Evolutionary conservation across 2,888 invertebrate genomes (phyloP).

Genomic region (Scaptomyza polygonia): DNA sequence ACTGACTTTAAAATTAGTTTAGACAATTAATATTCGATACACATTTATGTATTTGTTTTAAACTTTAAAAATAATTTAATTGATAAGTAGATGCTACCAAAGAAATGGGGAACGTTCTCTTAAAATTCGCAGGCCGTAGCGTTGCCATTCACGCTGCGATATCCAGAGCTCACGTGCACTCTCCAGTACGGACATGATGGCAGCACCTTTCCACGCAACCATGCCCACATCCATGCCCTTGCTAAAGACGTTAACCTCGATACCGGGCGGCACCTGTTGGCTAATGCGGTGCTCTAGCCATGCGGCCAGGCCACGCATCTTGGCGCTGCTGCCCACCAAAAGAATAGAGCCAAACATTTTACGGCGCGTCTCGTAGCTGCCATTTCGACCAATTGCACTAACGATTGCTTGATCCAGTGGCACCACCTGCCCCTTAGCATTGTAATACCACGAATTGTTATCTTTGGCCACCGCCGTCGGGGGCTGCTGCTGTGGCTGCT

Average conservation of each 20-base stretch:
- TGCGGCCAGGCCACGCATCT: slow-evolving; percentile 92
- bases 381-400: slow-evolving; percentile 95
- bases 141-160: slow-evolving; percentile 92
- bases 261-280: slow-evolving; percentile 91
- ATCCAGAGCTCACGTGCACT: slow-evolving; percentile 98
- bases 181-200: slow-evolving; percentile 96
- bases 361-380: slow-evolving; percentile 93
- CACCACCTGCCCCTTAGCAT: slow-evolving; percentile 91
- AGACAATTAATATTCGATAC: neutral
- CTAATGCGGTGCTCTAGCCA: slow-evolving; percentile 95
- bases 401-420: slow-evolving; percentile 96
- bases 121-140: slow-evolving; percentile 92
- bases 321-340: slow-evolving; percentile 96
- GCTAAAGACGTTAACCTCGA: slow-evolving; percentile 95
- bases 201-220: slow-evolving; percentile 97
- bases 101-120: slow-evolving; percentile 96
- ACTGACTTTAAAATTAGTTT: neutral
- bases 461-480: slow-evolving; percentile 75
- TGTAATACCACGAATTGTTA: slow-evolving; percentile 84
- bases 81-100: slow-evolving; percentile 86
- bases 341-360: slow-evolving; percentile 97
- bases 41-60: no score
- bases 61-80: neutral
- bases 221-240: slow-evolving; percentile 96
- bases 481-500: slow-evolving; percentile 85